phyloP scores from a whole-genome alignment of 2,888 invertebrate genomes.

The Harmothoe impar region DNA sequence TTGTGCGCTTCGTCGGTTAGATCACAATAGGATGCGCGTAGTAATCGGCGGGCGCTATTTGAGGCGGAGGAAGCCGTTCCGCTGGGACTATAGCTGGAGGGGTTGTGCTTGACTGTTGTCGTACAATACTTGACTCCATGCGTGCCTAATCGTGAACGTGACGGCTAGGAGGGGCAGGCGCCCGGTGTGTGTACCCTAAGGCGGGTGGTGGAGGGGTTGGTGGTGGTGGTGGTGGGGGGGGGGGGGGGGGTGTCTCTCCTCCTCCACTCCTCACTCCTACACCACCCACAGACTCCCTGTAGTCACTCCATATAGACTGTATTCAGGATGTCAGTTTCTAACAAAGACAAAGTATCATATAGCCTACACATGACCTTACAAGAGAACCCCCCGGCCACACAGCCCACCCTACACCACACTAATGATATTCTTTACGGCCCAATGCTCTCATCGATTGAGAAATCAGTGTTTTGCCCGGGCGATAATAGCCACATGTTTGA shows the following conservation, averaged over 20 bases:
- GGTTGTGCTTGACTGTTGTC: conserved; percentile 49
- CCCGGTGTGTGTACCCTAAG: not conserved
- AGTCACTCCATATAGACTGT: not conserved
- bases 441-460: conserved; percentile 42
- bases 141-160: conserved; percentile 39
- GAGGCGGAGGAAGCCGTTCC: conserved; percentile 28
- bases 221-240: too few species aligned
- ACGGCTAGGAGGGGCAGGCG: not conserved
- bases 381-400: not conserved
- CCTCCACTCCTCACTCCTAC: not conserved
- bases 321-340: not conserved
- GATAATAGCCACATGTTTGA: conserved; percentile 57
- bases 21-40: conserved; percentile 39
- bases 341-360: conserved; percentile 46
- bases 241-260: not conserved
- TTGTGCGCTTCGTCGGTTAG: not conserved
- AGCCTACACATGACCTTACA: not conserved
- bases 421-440: conserved; percentile 48
- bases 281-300: not conserved
- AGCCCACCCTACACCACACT: not conserved
- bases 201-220: not conserved
- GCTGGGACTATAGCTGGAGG: conserved; percentile 24
- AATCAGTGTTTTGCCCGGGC: conserved; percentile 50
- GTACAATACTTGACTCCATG: conserved; percentile 61
- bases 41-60: conserved; percentile 47